Evolutionary conservation across 2,797 vertebrate genomes (phyloP).

Genomic region (Megalops cyprinoides): DNA sequence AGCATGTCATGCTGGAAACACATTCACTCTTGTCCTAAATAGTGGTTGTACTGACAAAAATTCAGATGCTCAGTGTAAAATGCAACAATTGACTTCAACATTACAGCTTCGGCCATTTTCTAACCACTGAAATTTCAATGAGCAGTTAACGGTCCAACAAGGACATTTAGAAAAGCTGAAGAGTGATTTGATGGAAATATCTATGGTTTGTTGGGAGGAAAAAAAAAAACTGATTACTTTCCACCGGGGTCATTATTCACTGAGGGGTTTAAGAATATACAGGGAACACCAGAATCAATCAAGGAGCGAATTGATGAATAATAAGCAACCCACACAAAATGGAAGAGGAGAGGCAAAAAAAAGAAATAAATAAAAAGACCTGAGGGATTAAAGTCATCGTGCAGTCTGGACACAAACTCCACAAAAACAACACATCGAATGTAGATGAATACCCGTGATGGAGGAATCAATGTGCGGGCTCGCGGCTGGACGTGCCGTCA

Average conservation of each 20-base stretch:
- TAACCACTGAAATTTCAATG: not conserved
- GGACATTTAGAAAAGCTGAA: not conserved
- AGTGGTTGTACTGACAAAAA: not conserved
- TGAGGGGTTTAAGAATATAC: constrained; percentile 12
- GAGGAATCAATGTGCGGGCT: not conserved
- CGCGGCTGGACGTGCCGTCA: not conserved
- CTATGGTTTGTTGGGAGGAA: not conserved
- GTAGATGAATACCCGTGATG: not conserved
- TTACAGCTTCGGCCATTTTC: not conserved
- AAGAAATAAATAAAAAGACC: not conserved
- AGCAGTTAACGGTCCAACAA: not conserved
- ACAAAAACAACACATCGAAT: not conserved
- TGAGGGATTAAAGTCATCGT: constrained; percentile 5
- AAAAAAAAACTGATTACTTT: not conserved
- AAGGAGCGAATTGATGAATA: not conserved
- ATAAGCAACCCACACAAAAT: constrained; percentile 12
- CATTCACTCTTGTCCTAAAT: too few species aligned
- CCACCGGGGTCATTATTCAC: constrained; percentile 15
- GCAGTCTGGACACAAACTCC: constrained; percentile 12
- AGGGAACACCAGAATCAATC: constrained; percentile 20
- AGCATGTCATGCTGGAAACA: too few species aligned
- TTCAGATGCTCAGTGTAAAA: not conserved
- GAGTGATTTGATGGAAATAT: not conserved
- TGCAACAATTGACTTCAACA: not conserved
- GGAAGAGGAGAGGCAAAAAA: not conserved